Conservation (phyloP, 2,797 vertebrate genomes). For the Aeoliscus strigatus region DNA sequence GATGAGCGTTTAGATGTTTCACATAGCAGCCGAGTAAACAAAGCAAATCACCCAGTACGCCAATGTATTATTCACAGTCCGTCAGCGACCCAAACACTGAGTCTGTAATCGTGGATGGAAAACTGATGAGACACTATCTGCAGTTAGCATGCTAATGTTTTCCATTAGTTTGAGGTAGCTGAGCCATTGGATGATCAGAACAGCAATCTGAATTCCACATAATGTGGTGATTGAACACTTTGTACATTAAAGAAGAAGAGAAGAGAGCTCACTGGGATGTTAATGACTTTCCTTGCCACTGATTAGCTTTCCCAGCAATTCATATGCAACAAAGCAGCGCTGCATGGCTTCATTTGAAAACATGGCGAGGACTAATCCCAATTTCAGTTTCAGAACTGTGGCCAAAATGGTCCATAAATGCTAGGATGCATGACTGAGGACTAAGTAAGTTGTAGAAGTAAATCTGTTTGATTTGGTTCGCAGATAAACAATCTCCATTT, state of each 20-base stretch:
- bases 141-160: conserved; percentile 64
- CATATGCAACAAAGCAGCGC: conserved; percentile 50
- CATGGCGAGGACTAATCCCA: no score
- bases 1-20: conserved; percentile 40
- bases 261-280: conserved; percentile 51
- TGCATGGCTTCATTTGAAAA: conserved; percentile 51
- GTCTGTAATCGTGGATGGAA: conserved; percentile 48
- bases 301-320: conserved; percentile 61
- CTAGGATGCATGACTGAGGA: conserved; percentile 36
- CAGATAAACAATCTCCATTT: conserved; percentile 62
- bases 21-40: conserved; percentile 42
- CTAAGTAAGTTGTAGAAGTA: no score
- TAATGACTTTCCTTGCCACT: conserved; percentile 66
- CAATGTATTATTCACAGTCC: conserved; percentile 54
- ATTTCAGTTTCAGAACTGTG: conserved; percentile 43
- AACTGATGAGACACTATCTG: conserved; percentile 57
- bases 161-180: conserved; percentile 61
- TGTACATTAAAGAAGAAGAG: conserved; percentile 66
- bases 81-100: conserved; percentile 44
- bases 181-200: conserved; percentile 63
- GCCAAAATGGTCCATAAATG: neutral
- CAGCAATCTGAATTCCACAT: conserved; percentile 59
- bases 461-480: conserved; percentile 66
- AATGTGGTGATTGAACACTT: conserved; percentile 68
- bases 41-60: conserved; percentile 38